Percentiles rank a stretch among this genome's conserved stretches.
These are phyloP conservation scores for Aptenodytes forsteri DNA, from an alignment of 2,113 vertebrate genomes.

Conservation along the genomic window DNA sequence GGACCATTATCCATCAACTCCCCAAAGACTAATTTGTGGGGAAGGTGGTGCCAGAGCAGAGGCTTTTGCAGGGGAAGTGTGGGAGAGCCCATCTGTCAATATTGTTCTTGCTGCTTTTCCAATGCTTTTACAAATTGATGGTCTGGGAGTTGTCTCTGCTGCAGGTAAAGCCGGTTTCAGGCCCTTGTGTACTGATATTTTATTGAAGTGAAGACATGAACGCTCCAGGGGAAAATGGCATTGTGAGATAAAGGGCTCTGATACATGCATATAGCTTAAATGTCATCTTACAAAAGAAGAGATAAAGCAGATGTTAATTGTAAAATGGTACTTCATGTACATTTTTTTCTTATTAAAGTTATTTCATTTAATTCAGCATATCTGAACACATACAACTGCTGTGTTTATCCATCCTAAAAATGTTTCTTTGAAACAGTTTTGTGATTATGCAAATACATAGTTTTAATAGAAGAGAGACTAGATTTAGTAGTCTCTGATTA, in stretches of 20 bases:
- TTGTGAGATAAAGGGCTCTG: constrained; percentile 34
- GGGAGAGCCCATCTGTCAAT: constrained; percentile 52
- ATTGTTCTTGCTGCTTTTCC: constrained; percentile 53
- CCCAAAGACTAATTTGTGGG: constrained; percentile 4
- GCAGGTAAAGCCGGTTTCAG: constrained; percentile 75
- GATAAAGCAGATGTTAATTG: constrained; percentile 24
- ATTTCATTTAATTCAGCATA: not conserved
- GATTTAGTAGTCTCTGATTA: constrained; percentile 9
- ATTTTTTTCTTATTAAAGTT: not conserved
- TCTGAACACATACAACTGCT: not conserved
- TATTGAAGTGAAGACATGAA: constrained; percentile 46
- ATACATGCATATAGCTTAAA: constrained; percentile 32
- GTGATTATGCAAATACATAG: not conserved
- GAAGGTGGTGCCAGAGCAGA: constrained; percentile 5
- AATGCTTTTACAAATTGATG: constrained; percentile 76
- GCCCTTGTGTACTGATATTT: constrained; percentile 53
- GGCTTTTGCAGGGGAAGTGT: constrained; percentile 28
- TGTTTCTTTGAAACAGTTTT: not conserved
- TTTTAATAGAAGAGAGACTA: not conserved
- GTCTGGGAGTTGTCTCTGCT: constrained; percentile 74
- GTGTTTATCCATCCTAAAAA: not conserved
- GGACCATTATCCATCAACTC: not conserved
- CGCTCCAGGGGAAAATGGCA: constrained; percentile 34
- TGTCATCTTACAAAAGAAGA: not conserved
- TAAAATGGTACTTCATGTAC: not conserved